Conservation (phyloP, 2,797 vertebrate genomes). For the Oreonectes daqikongensis region DNA sequence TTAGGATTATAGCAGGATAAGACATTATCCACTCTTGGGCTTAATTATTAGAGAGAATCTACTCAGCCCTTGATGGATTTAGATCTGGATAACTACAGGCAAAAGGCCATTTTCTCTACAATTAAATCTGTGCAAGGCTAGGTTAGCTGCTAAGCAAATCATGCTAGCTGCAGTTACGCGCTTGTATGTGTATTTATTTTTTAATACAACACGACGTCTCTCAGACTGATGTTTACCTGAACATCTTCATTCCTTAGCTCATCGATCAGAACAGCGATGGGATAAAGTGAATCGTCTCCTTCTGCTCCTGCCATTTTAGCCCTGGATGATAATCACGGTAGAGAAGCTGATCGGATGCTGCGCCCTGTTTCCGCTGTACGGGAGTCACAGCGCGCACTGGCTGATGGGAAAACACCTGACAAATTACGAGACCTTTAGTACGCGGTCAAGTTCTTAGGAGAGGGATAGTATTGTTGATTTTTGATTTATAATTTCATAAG, state of each 20-base stretch:
- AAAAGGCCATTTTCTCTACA: background rate
- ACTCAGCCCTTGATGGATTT: background rate
- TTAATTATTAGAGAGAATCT: background rate
- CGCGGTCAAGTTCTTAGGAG: too few species aligned
- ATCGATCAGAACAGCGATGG: slow-evolving; percentile 86
- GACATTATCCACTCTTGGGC: background rate
- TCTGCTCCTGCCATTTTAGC: slow-evolving; percentile 87
- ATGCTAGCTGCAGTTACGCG: background rate
- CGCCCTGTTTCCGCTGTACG: slow-evolving; percentile 1
- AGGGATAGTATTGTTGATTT: background rate
- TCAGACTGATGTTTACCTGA: slow-evolving; percentile 69
- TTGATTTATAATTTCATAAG: background rate
- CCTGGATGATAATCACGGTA: slow-evolving; percentile 56
- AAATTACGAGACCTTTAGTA: slow-evolving; percentile 37
- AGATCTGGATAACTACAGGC: background rate
- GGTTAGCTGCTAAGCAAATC: background rate
- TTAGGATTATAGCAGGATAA: background rate
- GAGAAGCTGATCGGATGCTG: slow-evolving; percentile 46
- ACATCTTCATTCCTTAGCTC: slow-evolving; percentile 87
- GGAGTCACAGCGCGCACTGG: background rate
- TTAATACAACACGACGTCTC: background rate
- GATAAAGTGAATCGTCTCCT: slow-evolving; percentile 87
- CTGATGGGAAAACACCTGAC: slow-evolving; percentile 21
- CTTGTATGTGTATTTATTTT: background rate
- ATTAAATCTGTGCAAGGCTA: background rate